These are phyloP conservation scores for Anableps anableps DNA, from an alignment of 2,797 vertebrate genomes.

Conservation along the genomic window DNA sequence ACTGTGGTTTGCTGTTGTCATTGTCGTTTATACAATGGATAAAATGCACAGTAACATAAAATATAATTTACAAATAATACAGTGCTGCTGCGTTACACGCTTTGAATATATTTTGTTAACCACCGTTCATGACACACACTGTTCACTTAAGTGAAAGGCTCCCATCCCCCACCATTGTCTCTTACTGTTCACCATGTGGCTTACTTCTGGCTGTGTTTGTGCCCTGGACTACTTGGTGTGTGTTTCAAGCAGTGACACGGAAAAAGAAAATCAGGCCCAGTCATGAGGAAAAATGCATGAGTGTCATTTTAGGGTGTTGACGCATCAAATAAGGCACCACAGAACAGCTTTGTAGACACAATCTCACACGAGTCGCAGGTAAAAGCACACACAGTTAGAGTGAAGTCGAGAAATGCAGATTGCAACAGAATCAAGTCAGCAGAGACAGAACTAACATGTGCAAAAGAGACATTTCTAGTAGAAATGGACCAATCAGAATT, in stretches of 20 bases:
- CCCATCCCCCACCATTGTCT: conserved; percentile 3
- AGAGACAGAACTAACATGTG: background rate
- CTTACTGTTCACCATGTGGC: background rate
- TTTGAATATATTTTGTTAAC: background rate
- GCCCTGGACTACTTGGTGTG: background rate
- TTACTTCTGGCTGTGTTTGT: background rate
- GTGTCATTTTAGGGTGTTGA: background rate
- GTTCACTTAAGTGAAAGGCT: background rate
- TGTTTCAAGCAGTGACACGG: conserved; percentile 4
- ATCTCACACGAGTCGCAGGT: background rate
- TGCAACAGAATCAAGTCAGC: background rate
- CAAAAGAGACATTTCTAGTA: background rate
- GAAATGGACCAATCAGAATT: background rate
- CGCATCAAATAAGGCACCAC: background rate
- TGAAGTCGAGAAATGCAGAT: background rate
- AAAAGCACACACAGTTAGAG: background rate
- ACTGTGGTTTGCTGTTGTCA: background rate
- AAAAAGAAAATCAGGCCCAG: background rate
- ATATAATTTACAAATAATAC: background rate
- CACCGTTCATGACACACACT: background rate
- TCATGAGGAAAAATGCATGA: conserved; percentile 3
- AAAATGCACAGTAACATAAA: background rate
- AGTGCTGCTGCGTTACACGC: background rate
- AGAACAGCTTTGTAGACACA: background rate
- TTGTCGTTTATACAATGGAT: background rate